These are phyloP conservation scores for Oligia strigilis DNA, from an alignment of 2,888 invertebrate species.

Conservation along the genomic window DNA sequence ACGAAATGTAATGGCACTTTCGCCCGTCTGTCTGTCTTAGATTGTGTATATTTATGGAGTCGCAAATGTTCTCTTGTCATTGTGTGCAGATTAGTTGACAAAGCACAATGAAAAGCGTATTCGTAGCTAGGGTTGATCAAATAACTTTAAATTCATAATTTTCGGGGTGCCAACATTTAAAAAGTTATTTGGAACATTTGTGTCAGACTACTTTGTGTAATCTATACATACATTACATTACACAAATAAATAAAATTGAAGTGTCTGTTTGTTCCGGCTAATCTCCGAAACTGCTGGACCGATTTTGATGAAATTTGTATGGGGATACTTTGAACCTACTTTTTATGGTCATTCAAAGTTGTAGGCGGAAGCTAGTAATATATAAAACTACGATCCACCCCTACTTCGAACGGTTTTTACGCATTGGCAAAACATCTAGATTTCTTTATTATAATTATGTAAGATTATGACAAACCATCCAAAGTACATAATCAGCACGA, in stretches of 20 bases:
- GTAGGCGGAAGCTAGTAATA: neutral
- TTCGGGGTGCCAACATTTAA: neutral
- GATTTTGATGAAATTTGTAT: neutral
- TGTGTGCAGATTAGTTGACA: slow-evolving; percentile 81
- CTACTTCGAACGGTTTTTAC: neutral
- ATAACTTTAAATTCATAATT: neutral
- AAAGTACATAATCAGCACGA: neutral
- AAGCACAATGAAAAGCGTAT: slow-evolving; percentile 56
- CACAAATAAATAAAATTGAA: neutral
- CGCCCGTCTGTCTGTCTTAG: slow-evolving; percentile 74
- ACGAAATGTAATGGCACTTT: slow-evolving; percentile 84
- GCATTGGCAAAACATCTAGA: neutral
- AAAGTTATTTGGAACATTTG: neutral
- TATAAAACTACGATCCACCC: neutral
- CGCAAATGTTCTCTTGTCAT: slow-evolving; percentile 78
- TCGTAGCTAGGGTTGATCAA: slow-evolving; percentile 62
- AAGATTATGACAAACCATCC: neutral
- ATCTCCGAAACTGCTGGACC: neutral
- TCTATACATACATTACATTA: too few relatives aligned
- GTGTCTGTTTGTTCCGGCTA: neutral
- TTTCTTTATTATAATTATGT: neutral
- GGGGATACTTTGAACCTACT: neutral
- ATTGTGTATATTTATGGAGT: slow-evolving; percentile 71
- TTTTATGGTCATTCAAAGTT: neutral
- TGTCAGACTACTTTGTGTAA: neutral